Evolutionary conservation across 2,888 invertebrate species (phyloP), one percentile per base, ranked within the genome.

Genomic region (Eilema griseolum): DNA sequence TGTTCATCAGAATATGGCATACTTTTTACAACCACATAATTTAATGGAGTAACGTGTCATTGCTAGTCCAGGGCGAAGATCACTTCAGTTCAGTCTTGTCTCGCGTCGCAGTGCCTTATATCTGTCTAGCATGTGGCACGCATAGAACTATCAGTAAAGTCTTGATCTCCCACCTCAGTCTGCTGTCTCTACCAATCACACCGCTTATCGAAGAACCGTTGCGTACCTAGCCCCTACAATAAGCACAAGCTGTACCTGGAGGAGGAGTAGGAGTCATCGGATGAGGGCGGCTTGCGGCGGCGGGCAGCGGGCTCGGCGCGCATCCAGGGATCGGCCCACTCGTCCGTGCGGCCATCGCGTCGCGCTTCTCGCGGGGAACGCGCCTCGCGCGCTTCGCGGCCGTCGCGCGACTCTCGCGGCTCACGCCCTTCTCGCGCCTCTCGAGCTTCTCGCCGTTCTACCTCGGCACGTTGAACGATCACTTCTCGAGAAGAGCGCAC

Each of bases 271-370:
- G 95, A 94, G 66, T 95, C 95, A 12, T 95, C 95, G 0, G 94
- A 93, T 8, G 94, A 93, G 0, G 91, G 93, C 24, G 92, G 92
- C n/a, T 92, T 86, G 56, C 93, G 86, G 3, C 92, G 81, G 0
- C 93, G 74, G 0, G 96, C 92, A 67, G 95, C 95, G 11, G 96
- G 92, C 76, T 97, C 96, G 57, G 96, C 96, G 1, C 96, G 94
- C 89, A 98, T 98, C 99, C 99, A 99, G 0, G 99, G 99, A 94
- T 99, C 99, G 61, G 97, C 98, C 99, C 99, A 99, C 85, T 99
- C 99, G 88, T 99, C 99, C 0, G 97, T 97, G 96, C 96, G 68
- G 89, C 94, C 89, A 83, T 87, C 77, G 83, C 91, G 71, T 41
- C 88, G 81, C 57, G 61, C 74, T 31, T 83, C 86, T 11, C 52